These are phyloP conservation scores for Drosophila tani DNA, from an alignment of 1,140 invertebrate species.

Conservation along the genomic window DNA sequence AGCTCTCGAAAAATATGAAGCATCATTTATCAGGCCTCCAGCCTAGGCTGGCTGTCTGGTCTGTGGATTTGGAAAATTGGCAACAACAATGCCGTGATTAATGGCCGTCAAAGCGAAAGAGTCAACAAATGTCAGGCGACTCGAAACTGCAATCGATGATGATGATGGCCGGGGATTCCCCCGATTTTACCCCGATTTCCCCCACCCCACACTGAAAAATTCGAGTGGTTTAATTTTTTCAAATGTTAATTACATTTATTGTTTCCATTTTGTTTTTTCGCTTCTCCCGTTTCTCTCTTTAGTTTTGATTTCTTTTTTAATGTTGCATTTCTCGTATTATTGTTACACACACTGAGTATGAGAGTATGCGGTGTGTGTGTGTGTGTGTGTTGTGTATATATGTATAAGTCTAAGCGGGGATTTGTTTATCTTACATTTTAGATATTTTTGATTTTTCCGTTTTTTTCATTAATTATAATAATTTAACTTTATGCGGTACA, in stretches of 20 bases:
- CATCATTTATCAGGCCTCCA: constrained; percentile 75
- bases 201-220: neutral
- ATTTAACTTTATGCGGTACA: constrained; percentile 48
- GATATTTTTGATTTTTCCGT: constrained; percentile 42
- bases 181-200: neutral
- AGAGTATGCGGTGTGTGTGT: constrained; percentile 1
- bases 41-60: constrained; percentile 26
- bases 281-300: constrained; percentile 32
- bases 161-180: neutral
- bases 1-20: constrained; percentile 67
- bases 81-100: constrained; percentile 81
- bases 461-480: neutral
- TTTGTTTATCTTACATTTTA: constrained; percentile 44
- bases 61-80: constrained; percentile 74
- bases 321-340: constrained; percentile 19
- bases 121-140: constrained; percentile 77
- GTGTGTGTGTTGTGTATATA: constrained; percentile 32
- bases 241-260: constrained; percentile 67
- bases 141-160: constrained; percentile 33
- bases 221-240: constrained; percentile 33
- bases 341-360: constrained; percentile 12
- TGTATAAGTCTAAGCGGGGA: constrained; percentile 45
- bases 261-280: constrained; percentile 45
- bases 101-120: constrained; percentile 82
- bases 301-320: constrained; percentile 58